These are phyloP conservation scores for Hyposoter dolosus DNA, from an alignment of 2,888 invertebrate species.

Conservation along the genomic window DNA sequence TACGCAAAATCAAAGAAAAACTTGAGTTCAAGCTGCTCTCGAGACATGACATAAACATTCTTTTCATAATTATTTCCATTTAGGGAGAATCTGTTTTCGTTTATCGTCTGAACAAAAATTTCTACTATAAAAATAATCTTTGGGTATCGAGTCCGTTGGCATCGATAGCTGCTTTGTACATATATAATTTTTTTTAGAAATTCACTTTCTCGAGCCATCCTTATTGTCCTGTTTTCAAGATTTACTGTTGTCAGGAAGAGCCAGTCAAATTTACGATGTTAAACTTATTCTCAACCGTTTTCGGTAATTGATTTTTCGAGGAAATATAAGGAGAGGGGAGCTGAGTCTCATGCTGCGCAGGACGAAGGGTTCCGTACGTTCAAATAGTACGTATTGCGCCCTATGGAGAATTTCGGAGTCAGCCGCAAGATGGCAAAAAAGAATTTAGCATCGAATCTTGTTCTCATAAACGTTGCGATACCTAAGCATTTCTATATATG, in stretches of 20 bases:
- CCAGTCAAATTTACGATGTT: too few species aligned
- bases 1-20: neutral
- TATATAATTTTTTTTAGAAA: too few species aligned
- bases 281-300: too few species aligned
- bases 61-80: neutral
- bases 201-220: too few species aligned
- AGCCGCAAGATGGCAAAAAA: slow-evolving; percentile 53
- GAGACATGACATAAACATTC: neutral
- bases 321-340: too few species aligned
- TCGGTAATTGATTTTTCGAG: too few species aligned
- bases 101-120: neutral
- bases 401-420: neutral
- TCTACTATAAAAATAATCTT: too few species aligned
- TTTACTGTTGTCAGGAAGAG: too few species aligned
- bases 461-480: slow-evolving; percentile 46
- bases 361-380: neutral
- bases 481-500: slow-evolving; percentile 45
- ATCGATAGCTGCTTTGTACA: too few species aligned
- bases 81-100: neutral
- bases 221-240: too few species aligned
- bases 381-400: neutral
- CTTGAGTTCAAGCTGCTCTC: neutral
- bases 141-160: too few species aligned
- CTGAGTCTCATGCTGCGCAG: neutral
- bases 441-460: neutral